Base-by-base conservation (phyloP, 2,888 invertebrate species). In the Hirtodrosophila confusa region DNA sequence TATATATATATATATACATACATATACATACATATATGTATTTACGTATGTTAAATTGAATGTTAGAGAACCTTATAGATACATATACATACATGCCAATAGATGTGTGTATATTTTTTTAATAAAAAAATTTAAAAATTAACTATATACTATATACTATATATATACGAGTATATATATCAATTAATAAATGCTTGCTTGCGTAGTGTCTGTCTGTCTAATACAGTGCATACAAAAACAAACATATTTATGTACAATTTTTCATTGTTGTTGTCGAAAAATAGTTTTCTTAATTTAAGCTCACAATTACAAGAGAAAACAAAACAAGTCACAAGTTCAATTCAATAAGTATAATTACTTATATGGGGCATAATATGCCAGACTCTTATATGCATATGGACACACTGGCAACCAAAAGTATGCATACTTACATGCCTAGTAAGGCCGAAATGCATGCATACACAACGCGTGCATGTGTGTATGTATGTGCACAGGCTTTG, bases 1-100 rank as follows among this genome's bases (percentile, higher is more conserved):
- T n/a, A n/a, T n/a, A n/a, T n/a, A n/a, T n/a, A n/a, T n/a, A n/a
- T 48, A 57, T 56, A 54, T 39, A 40, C 37, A 40, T 0, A 48
- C 11, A 35, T 17, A 47, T 51, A 36, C 9, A 70, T 17, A 17
- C 2, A 17, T 17, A n/a, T n/a, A n/a, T n/a, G n/a, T n/a, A n/a
- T n/a, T n/a, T n/a, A n/a, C n/a, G n/a, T n/a, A 62, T 67, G 72
- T 71, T 74, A 60, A 56, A 73, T 68, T 73, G 29, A 75, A 67
- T 74, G 76, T 74, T 74, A 71, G 76, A 58, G 55, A 74, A 37
- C 33, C 37, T 37, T 51, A 7, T 23, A 66, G 8, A 43, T 36
- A 6, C 7, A 45, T 33, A 64, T 47, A n/a, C 37, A 54, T 37
- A 51, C 39, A 65, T 66, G 45, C 45, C 55, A 43, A 44, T 48